Base-by-base conservation (phyloP, 2,888 invertebrate genomes). In the Leucoma salicis region DNA sequence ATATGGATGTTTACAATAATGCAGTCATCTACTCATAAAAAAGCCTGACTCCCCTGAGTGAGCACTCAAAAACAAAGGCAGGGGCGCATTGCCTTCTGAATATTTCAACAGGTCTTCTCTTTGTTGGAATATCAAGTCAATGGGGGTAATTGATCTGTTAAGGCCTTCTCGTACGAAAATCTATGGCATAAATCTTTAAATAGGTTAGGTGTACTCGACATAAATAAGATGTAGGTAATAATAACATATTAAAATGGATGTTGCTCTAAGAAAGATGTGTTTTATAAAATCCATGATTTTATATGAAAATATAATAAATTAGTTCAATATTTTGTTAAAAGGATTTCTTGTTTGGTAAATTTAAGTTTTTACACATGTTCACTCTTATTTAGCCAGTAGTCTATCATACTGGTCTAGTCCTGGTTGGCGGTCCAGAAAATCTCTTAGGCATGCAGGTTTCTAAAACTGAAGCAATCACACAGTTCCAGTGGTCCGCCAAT, bases 111-210 rank as follows among this genome's bases (percentile, higher is more conserved):
- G 79, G 78, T 78, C 81, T 81, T 81, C 81, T 75, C 84, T 86
- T 84, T 82, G 82, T 79, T 66, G 61, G 78, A 83, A 86, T 84
- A 88, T 87, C 87, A 89, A 89, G 87, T 87, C 86, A 86, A 85
- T 86, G 83, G 74, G 69, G 84, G 87, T 89, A 88, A 89, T 89
- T 87, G 87, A 87, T 86, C 87, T 81, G 80, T 78, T 79, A 76
- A 78, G 70, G 72, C 68, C 65, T 46, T 42, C 43, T 58, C 62
- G 63, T 69, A 64, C 70, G 70, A 70, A 69, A 70, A 76, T 75
- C 70, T 70, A 74, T 67, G 58, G 49, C 61, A 66, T 77, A 67
- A 76, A 78, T 78, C 60, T 77, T 70, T 78, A 63, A 78, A 64
- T 55, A 70, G 65, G 56, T 58, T 51, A 66, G 53, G 66, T 60